Evolutionary conservation across 2,113 vertebrate genomes (phyloP).

Genomic region (Astatoreochromis straeleni): DNA sequence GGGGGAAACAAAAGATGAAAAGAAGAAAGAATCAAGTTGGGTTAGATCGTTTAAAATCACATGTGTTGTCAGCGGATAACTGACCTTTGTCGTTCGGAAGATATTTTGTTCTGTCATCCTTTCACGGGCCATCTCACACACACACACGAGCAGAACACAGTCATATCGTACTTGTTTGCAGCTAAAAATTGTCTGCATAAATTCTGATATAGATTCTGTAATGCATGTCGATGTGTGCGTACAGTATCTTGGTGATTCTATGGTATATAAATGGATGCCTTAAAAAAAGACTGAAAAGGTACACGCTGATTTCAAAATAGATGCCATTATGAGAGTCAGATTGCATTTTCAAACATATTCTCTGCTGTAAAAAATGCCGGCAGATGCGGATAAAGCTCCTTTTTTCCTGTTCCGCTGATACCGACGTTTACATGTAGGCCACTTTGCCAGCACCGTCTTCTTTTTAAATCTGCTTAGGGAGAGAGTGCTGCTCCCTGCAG

Average conservation of each 20-base stretch:
- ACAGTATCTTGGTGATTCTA: neutral
- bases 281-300: neutral
- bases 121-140: neutral
- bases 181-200: neutral
- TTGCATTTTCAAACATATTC: neutral
- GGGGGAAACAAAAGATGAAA: neutral
- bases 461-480: slow-evolving; percentile 44
- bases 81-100: neutral
- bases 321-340: neutral
- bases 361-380: neutral
- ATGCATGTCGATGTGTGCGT: neutral
- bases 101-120: neutral
- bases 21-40: neutral
- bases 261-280: neutral
- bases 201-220: neutral
- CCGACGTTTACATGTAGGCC: slow-evolving; percentile 24
- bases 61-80: neutral
- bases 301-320: neutral
- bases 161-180: neutral
- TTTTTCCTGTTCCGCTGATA: neutral
- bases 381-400: neutral
- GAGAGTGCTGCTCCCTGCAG: slow-evolving; percentile 25
- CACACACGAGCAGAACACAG: neutral
- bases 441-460: slow-evolving; percentile 15
- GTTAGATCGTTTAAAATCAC: neutral